Evolutionary conservation across 2,888 invertebrate genomes (phyloP).

Genomic region (Celastrina argiolus): DNA sequence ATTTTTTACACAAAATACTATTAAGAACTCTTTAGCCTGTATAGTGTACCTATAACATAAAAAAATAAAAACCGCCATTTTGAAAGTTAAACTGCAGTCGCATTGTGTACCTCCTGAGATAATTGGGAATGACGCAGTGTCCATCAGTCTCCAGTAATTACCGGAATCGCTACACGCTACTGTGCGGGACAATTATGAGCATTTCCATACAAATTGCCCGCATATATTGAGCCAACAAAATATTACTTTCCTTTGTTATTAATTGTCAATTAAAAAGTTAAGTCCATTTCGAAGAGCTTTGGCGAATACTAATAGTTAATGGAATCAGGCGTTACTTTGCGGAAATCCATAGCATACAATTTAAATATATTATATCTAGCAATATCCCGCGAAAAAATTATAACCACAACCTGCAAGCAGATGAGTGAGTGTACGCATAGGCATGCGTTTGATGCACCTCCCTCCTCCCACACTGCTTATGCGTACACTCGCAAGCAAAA

Average conservation of each 20-base stretch:
- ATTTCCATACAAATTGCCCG: conserved; percentile 2
- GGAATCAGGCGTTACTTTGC: no score
- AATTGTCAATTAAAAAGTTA: not conserved
- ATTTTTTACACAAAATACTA: no score
- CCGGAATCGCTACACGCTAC: not conserved
- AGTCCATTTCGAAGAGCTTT: not conserved
- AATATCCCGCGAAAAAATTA: no score
- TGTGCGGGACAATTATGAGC: not conserved
- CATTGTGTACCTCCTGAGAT: not conserved
- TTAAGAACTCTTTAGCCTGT: no score
- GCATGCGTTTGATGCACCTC: no score
- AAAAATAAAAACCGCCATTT: not conserved
- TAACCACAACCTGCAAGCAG: no score
- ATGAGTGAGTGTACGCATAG: no score
- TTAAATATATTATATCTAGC: no score
- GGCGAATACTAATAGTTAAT: not conserved
- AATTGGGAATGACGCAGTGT: not conserved
- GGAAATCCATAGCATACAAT: no score
- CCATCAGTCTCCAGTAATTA: not conserved
- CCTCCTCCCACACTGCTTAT: no score
- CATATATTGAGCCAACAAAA: not conserved
- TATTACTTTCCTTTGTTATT: not conserved
- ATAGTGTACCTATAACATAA: no score
- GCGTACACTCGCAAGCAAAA: no score
- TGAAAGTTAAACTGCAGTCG: not conserved